Conservation (phyloP, 1,140 invertebrate species). For the Macrocentrus cingulum region DNA sequence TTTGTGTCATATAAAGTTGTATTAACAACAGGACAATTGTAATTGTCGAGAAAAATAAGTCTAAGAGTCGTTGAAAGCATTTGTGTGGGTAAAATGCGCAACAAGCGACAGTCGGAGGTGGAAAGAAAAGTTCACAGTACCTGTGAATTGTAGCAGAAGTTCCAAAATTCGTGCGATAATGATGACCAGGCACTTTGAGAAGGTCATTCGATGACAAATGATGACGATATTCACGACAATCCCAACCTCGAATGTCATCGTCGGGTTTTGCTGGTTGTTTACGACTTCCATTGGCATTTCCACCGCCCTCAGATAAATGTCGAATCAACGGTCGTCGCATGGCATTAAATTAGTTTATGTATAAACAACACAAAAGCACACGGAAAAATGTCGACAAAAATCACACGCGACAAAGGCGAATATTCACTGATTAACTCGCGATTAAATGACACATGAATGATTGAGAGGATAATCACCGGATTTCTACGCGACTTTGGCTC, state of each 20-base stretch:
- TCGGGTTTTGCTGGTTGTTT: conserved; percentile 27
- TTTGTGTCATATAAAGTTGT: too few species aligned
- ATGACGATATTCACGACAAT: conserved; percentile 47
- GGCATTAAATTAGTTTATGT: conserved; percentile 15
- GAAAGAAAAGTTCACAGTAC: conserved; percentile 32
- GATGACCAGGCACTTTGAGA: conserved; percentile 49
- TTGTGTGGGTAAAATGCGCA: background rate
- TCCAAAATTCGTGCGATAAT: conserved; percentile 34
- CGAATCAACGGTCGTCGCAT: conserved; percentile 53
- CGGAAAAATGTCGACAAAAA: background rate
- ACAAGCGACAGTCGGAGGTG: conserved; percentile 15
- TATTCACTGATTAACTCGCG: background rate
- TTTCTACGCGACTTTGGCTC: background rate
- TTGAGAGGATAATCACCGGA: background rate
- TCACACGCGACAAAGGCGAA: background rate
- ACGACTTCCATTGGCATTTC: conserved; percentile 25
- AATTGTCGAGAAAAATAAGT: background rate
- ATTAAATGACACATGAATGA: background rate
- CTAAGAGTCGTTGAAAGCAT: background rate
- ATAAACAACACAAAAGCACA: background rate
- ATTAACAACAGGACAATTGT: too few species aligned
- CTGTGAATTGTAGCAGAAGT: conserved; percentile 44
- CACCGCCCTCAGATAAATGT: conserved; percentile 53
- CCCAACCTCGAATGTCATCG: conserved; percentile 33
- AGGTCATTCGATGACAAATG: conserved; percentile 52